Conservation (phyloP, 2,797 vertebrate genomes). For the Halcyon chelicuti region DNA sequence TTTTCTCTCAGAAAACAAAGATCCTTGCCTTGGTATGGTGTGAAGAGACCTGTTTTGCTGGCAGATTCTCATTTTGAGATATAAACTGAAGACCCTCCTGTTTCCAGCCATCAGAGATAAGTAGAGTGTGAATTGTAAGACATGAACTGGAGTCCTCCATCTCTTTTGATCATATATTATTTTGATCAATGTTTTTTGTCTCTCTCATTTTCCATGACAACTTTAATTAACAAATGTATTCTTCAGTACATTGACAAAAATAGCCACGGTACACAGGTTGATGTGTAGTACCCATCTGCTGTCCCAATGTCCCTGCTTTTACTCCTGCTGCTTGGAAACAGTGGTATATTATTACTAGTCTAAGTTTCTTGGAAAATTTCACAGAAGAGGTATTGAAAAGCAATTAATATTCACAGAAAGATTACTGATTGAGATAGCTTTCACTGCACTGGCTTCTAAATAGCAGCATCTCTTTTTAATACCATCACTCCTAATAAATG, state of each 20-base stretch:
- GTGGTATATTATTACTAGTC: neutral
- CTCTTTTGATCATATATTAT: neutral
- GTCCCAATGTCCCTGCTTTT: neutral
- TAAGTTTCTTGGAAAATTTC: neutral
- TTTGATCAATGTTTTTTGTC: neutral
- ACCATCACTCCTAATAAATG: conserved; percentile 18
- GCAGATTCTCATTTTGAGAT: neutral
- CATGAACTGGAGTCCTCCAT: neutral
- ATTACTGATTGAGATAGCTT: neutral
- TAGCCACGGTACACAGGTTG: neutral
- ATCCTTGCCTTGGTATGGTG: neutral
- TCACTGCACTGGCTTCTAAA: neutral
- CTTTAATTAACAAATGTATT: neutral
- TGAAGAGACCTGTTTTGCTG: neutral
- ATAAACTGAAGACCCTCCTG: neutral
- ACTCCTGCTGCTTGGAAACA: neutral
- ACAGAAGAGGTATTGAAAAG: neutral
- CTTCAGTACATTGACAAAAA: neutral
- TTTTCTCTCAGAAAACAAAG: neutral
- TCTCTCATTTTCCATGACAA: conserved; percentile 40
- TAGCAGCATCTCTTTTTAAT: conserved; percentile 22
- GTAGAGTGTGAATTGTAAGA: neutral
- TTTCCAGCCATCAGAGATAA: neutral
- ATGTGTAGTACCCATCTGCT: neutral
- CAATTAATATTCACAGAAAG: conserved; percentile 5